phyloP scores from a whole-genome alignment of 2,888 invertebrate genomes.

The Ischnura elegans region DNA sequence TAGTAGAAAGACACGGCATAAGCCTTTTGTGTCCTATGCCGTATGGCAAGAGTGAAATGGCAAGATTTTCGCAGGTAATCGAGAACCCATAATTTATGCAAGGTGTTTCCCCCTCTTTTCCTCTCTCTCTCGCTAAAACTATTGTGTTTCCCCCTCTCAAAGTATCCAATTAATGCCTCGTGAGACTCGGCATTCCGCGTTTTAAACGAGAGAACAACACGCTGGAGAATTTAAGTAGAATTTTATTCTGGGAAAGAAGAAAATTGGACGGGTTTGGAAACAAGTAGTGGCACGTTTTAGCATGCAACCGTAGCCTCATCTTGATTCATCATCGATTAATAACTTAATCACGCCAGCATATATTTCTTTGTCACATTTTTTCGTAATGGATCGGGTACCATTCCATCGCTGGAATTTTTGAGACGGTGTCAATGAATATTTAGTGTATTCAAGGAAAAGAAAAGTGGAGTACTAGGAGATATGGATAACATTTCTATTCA shows the following conservation, averaged over 20 bases:
- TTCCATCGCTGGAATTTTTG: no score
- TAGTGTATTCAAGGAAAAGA: no score
- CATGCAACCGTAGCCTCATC: not conserved
- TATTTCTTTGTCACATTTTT: no score
- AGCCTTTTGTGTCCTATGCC: not conserved
- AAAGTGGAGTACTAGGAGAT: no score
- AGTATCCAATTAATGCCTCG: not conserved
- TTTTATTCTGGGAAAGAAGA: not conserved
- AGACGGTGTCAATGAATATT: no score
- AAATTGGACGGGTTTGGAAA: not conserved
- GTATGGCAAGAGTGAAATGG: not conserved
- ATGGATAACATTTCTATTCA: no score
- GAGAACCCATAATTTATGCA: constrained; percentile 31
- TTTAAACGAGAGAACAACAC: not conserved
- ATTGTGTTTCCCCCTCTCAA: not conserved
- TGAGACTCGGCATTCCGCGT: not conserved
- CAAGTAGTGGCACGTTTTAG: not conserved
- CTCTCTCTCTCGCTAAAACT: not conserved
- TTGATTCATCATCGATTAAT: not conserved
- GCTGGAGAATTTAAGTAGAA: not conserved
- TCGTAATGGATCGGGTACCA: no score
- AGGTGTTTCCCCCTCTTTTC: no score
- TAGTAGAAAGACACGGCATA: not conserved
- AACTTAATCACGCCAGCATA: no score
- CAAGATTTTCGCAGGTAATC: not conserved